Evolutionary conservation across 2,888 invertebrate genomes (phyloP), one percentile per base, ranked within the genome.

Genomic region (Phyto melanocephala): DNA sequence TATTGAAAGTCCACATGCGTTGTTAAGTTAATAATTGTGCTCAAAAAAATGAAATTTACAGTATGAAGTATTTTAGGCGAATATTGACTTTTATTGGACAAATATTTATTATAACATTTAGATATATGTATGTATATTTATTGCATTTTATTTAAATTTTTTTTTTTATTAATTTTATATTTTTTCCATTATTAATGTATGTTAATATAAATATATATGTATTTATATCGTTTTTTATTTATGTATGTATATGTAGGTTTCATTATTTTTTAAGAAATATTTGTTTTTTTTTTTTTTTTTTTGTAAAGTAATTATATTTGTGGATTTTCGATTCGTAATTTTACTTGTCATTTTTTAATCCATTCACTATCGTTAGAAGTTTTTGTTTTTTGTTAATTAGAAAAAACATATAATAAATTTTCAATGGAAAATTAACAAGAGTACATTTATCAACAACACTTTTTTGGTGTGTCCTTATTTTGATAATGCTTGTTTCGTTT

Each of bases 361-460:
- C 20, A 10, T 54, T 68, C 10, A 24, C 65, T 79, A 65, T 4
- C 35, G 15, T 65, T 58, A 62, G 67, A 42, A 77, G 77, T 67
- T 76, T 67, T 47, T 50, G 15, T 42, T 82, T 78, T 42, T 72
- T 52, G 24, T 62, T 58, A 60, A 37, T 71, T 85, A 86, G 85
- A 86, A 87, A 85, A 28, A 28, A 5, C 4, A 86, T 87, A 85
- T 86, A 84, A 85, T 86, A 88, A 87, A 86, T 87, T 86, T 85
- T 56, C 11, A 56, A 63, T 65, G 63, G 47, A 71, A 63, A 71
- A 17, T 83, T 87, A 85, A 47, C 11, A 37, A 3, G 11, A 33
- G 28, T 58, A 50, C 24, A 50, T 56, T 58, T 35, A 58, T 50
- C 50, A 62, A 42, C 87, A 85, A 70, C 2, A 83, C 77, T 75